These are phyloP conservation scores for Panopea generosa DNA, from an alignment of 2,888 invertebrate genomes.

Conservation along the genomic window DNA sequence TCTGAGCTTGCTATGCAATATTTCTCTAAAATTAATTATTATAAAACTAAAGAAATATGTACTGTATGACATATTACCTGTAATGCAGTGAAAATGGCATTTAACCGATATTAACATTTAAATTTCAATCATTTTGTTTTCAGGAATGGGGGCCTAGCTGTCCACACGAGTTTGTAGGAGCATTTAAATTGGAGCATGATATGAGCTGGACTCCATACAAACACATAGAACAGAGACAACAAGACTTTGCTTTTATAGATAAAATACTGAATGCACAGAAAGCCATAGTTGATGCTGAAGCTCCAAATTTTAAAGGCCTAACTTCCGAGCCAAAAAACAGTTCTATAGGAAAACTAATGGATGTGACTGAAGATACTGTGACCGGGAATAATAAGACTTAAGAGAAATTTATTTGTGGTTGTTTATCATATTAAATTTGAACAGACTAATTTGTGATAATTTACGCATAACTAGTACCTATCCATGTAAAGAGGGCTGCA, in stretches of 20 bases:
- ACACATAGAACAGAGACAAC: conserved; percentile 73
- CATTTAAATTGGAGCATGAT: conserved; percentile 90
- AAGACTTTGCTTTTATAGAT: conserved; percentile 79
- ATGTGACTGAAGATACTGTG: conserved; percentile 4
- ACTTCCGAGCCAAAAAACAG: conserved; percentile 51
- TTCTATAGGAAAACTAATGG: conserved; percentile 33
- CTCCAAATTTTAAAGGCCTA: conserved; percentile 60
- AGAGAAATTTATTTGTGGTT: no score
- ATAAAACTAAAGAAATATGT: no score
- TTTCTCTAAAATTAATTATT: no score
- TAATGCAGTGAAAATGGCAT: no score
- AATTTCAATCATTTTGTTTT: no score
- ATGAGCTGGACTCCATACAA: conserved; percentile 90
- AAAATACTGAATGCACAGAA: conserved; percentile 79
- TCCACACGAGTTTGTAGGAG: conserved; percentile 89
- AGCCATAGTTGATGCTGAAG: conserved; percentile 72
- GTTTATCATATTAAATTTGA: no score
- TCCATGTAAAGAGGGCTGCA: no score
- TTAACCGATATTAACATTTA: no score
- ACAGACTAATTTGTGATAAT: no score
- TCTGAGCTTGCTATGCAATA: no score
- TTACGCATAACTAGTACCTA: no score
- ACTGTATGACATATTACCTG: no score
- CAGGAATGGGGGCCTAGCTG: conserved; percentile 90
- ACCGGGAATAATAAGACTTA: background rate